These are phyloP conservation scores for Opisthocomus hoazin DNA, from an alignment of 2,113 vertebrate genomes.

Conservation along the genomic window DNA sequence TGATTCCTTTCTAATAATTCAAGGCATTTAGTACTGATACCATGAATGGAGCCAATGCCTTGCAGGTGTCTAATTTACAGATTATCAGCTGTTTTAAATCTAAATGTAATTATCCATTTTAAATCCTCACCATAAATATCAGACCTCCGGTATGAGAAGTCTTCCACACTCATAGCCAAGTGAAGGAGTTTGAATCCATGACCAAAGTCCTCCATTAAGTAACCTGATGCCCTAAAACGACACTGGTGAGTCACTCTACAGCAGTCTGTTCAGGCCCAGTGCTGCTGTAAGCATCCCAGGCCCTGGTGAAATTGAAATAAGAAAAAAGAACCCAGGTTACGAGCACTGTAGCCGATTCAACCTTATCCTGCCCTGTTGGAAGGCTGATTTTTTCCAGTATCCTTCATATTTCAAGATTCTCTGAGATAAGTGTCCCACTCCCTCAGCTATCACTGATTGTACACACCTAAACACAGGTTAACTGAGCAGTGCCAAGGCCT, in stretches of 20 bases:
- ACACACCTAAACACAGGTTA: background rate
- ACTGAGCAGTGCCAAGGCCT: background rate
- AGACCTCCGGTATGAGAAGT: background rate
- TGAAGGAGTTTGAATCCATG: background rate
- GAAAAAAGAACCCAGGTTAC: background rate
- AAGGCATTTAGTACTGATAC: background rate
- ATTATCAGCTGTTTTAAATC: background rate
- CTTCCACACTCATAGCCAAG: background rate
- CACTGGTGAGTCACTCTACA: background rate
- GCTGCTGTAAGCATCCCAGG: background rate
- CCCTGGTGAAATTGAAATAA: background rate
- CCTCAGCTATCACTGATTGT: background rate
- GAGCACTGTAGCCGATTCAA: background rate
- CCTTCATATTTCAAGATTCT: background rate
- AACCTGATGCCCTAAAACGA: background rate
- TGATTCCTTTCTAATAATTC: background rate
- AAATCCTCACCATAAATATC: background rate
- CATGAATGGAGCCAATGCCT: background rate
- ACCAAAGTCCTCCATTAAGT: background rate
- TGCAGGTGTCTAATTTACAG: background rate
- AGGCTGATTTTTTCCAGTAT: background rate
- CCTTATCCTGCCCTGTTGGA: background rate
- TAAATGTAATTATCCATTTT: background rate
- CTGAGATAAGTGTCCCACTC: background rate
- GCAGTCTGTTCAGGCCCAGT: background rate